Base-by-base conservation (phyloP, 2,888 invertebrate species). In the Sisyra terminalis region DNA sequence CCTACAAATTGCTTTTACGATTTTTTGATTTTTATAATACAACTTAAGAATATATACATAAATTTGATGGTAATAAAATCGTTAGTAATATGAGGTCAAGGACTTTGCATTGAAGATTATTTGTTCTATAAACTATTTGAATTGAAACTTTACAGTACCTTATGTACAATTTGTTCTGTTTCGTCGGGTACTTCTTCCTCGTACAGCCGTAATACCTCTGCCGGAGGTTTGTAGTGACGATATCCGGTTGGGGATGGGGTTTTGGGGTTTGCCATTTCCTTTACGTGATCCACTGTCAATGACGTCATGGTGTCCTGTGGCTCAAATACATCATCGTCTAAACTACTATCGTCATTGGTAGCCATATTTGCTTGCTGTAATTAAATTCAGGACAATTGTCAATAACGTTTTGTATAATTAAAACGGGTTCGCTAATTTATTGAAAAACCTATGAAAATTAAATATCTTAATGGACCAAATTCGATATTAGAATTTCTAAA, bases 261-360 rank as follows among this genome's bases (percentile, higher is more conserved):
- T 50, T 62, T 57, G 39, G 63, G 58, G 45, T 56, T 58, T 40
- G 44, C 29, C 57, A 52, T 62, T 63, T 51, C 46, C 29, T 49
- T 45, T 17, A 45, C 31, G 16, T 51, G 45, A 39, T 50, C 44
- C 37, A 56, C 51, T 32, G 46, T 51, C 43, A 58, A 47, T 46
- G 50, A 52, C 44, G 51, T 50, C 39, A 44, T 50, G 46, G 42
- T 50, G 42, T 49, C 53, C n/a, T 52, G 55, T 24, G 41, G 15
- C 55, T 84, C 84, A 54, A 86, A 86, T 40, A 85, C 86, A 60
- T 86, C 85, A 60, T 86, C 85, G 55, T 81, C 82, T 73, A 85
- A 80, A 53, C 78, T 81, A 53, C 78, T 81, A 62, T 85, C 83
- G 51, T 83, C 83, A 32, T 58, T 55, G 35, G 71, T 71, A 46